A percentile compares a stretch with the other conserved stretches of the same genome.
Conservation (phyloP, 2,797 vertebrate species). For the Labeo calbasu region DNA sequence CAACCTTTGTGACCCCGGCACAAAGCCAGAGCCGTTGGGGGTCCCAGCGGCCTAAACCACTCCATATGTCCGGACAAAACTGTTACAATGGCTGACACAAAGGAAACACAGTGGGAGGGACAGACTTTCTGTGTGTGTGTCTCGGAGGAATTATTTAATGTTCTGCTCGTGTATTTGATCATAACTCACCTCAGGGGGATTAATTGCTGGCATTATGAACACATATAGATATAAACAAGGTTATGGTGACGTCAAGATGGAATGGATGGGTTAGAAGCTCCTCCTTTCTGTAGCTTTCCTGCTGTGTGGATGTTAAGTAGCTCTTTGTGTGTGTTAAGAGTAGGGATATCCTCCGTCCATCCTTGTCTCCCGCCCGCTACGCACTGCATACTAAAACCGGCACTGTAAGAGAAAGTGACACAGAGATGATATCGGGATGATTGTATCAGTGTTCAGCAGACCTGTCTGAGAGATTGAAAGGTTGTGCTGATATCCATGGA, state of each 20-base stretch:
- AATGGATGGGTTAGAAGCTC: background rate
- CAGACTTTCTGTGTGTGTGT: slow-evolving; percentile 46
- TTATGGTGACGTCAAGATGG: background rate
- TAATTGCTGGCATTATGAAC: slow-evolving; percentile 22
- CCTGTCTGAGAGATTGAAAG: slow-evolving; percentile 41
- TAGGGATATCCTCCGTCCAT: slow-evolving; percentile 61
- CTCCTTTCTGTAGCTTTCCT: slow-evolving; percentile 64
- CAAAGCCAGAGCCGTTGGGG: slow-evolving; percentile 85
- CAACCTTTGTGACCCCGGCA: slow-evolving; percentile 82
- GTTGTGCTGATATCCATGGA: slow-evolving; percentile 20
- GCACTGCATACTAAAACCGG: slow-evolving; percentile 22
- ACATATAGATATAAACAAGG: slow-evolving; percentile 3
- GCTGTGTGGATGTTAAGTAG: slow-evolving; percentile 70
- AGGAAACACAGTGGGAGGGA: slow-evolving; percentile 79
- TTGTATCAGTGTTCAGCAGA: slow-evolving; percentile 62
- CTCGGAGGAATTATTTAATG: slow-evolving; percentile 58
- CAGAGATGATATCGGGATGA: slow-evolving; percentile 25
- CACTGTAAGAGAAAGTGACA: slow-evolving; percentile 44
- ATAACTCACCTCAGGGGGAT: slow-evolving; percentile 51
- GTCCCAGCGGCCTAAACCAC: slow-evolving; percentile 80
- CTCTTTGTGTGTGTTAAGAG: slow-evolving; percentile 73
- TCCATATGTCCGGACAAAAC: slow-evolving; percentile 83
- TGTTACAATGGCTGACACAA: slow-evolving; percentile 80
- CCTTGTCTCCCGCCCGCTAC: slow-evolving; percentile 15
- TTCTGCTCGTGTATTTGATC: slow-evolving; percentile 33